phyloP scores from a whole-genome alignment of 2,888 invertebrate genomes.

The Ashinkailepas kermadecensis region DNA sequence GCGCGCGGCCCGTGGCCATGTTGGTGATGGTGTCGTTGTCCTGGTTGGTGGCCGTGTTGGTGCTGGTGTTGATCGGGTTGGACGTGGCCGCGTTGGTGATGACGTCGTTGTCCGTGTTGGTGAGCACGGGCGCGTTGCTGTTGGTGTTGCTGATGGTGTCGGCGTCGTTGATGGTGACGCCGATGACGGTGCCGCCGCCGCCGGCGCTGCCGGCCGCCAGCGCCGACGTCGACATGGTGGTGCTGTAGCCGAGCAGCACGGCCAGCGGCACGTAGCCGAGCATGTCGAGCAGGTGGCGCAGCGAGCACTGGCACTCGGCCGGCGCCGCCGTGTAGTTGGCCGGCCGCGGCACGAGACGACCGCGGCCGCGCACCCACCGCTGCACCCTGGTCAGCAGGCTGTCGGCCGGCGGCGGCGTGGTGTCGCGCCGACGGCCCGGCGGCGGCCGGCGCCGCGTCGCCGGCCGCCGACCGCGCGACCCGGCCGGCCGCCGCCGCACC shows the following conservation, averaged over 20 bases:
- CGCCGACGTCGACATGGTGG: constrained; percentile 10
- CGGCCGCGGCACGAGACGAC: constrained; percentile 1
- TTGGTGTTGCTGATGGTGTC: constrained; percentile 18
- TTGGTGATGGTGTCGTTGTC: constrained; percentile 20
- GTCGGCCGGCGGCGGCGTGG: not conserved
- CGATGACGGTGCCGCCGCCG: constrained; percentile 18
- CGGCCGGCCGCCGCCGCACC: no score
- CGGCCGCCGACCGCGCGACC: not conserved
- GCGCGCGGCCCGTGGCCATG: not conserved
- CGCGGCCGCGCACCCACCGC: constrained; percentile 5
- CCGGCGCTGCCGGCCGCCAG: not conserved
- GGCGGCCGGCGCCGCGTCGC: not conserved
- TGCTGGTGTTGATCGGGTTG: constrained; percentile 19
- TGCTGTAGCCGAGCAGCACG: constrained; percentile 21
- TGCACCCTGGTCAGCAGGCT: not conserved
- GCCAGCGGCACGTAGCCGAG: constrained; percentile 19
- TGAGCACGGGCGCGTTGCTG: constrained; percentile 13
- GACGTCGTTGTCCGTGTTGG: constrained; percentile 18
- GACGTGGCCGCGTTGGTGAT: not conserved
- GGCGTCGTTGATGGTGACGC: constrained; percentile 22
- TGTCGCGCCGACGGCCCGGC: not conserved
- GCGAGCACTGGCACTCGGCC: not conserved
- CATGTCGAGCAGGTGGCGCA: constrained; percentile 19
- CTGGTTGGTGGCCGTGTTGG: constrained; percentile 23
- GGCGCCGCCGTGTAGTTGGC: not conserved